A percentile compares a stretch with the other conserved stretches of the same genome.
phyloP scores from a whole-genome alignment of 2,797 vertebrate genomes.

The Sebastolobus altivelis region DNA sequence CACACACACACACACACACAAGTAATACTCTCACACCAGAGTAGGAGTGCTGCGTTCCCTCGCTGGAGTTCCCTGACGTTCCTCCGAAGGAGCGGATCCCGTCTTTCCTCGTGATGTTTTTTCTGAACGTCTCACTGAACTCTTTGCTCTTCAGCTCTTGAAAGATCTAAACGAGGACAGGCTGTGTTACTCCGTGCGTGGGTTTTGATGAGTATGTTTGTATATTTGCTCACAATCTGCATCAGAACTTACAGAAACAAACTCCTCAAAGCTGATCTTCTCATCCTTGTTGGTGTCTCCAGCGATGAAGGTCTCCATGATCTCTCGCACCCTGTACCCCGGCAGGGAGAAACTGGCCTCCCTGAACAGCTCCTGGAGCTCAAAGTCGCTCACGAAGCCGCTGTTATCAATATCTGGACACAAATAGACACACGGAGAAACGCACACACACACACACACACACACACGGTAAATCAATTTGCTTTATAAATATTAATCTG shows the following conservation, averaged over 20 bases:
- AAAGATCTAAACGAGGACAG: conserved; percentile 78
- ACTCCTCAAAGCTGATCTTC: conserved; percentile 97
- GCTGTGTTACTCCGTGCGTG: neutral
- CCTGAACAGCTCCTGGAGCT: conserved; percentile 97
- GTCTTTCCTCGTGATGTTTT: conserved; percentile 90
- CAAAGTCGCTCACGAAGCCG: conserved; percentile 95
- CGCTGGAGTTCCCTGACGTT: conserved; percentile 91
- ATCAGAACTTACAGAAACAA: conserved; percentile 89
- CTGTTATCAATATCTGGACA: conserved; percentile 94
- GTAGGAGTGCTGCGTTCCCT: conserved; percentile 98
- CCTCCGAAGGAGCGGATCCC: conserved; percentile 97
- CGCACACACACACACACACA: neutral
- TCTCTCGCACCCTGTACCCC: conserved; percentile 95
- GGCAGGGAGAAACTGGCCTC: conserved; percentile 94
- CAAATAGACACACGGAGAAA: conserved; percentile 25
- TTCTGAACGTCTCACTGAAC: conserved; percentile 92
- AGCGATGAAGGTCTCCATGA: conserved; percentile 91
- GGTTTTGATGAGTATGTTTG: rapidly evolving
- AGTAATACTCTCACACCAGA: conserved; percentile 85
- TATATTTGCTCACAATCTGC: neutral
- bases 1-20: conserved; percentile 9
- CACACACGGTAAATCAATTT: conserved; percentile 5
- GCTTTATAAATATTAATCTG: conserved; percentile 16
- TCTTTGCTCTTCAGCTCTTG: conserved; percentile 97
- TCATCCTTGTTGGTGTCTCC: conserved; percentile 95